Evolutionary conservation across 2,113 vertebrate species (phyloP), one percentile per base, ranked within the genome.

Genomic region (Strix aluco): DNA sequence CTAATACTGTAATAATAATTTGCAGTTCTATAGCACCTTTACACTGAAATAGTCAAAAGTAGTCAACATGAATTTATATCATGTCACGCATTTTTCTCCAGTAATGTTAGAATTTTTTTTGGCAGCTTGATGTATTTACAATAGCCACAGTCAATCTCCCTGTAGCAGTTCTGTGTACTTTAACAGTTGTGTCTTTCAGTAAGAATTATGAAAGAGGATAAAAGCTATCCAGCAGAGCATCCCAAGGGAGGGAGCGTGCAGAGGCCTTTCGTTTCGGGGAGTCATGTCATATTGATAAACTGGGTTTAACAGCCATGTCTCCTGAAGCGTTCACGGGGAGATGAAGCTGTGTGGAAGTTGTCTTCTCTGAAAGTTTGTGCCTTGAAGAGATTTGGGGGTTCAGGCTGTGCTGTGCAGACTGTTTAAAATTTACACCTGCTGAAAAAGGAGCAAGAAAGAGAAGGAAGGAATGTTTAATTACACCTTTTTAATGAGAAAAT

Each of bases 1-100:
- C 87, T 96, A 89, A 95, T 85, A 4, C 61, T 79, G 84, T 26
- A 94, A 74, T 78, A 92, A 83, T 86, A 61, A 75, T 94, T 84
- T 95, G 89, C 11, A 4, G 5, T 72, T 94, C 89, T 69, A 0
- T 10, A 21, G 81, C 91, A 94, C 84, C 81, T 92, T 79, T 44
- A 30, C 32, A 11, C 70, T 47, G 73, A 22, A 79, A 47, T 6
- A 85, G 78, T 71, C 81, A 27, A 13, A 67, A 94, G 61, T 1
- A 54, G 55, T 75, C 63, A 65, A 81, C 62, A 29, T n/a, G 27
- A 81, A 55, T 88, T 93, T 29, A 1, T 30, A 12, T 69, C 38
- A 2, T 6, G 38, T 34, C 72, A 17, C 0, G 1, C 40, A 4
- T 40, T 88, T 54, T 46, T 26, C 67, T 62, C 13, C 80, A 73